Evolutionary conservation across 2,888 invertebrate genomes (phyloP).

Genomic region (Ophion obscuratus): DNA sequence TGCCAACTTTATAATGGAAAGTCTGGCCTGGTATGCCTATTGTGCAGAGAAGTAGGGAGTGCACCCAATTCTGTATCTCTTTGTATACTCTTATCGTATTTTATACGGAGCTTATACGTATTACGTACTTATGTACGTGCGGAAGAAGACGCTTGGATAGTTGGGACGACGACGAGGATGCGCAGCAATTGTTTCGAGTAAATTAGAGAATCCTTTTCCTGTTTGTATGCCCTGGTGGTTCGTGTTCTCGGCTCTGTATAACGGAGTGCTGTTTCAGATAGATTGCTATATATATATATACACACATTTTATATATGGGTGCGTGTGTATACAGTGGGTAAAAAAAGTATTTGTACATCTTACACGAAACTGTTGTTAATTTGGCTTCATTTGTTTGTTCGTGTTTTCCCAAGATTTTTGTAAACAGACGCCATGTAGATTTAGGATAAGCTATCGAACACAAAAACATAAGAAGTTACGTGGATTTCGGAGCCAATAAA

Average conservation of each 20-base stretch:
- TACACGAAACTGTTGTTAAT: too few relatives aligned
- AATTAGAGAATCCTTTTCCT: conserved; percentile 46
- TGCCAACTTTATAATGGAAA: conserved; percentile 62
- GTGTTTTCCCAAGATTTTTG: too few relatives aligned
- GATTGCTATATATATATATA: conserved; percentile 1
- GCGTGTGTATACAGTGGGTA: too few relatives aligned
- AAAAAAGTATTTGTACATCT: too few relatives aligned
- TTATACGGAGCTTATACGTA: background rate
- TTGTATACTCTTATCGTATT: background rate
- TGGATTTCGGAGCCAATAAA: too few relatives aligned
- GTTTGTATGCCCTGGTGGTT: background rate
- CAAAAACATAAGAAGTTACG: too few relatives aligned
- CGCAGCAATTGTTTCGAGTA: conserved; percentile 52
- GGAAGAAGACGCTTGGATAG: conserved; percentile 5
- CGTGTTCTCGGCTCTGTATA: conserved; percentile 10
- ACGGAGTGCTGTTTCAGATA: conserved; percentile 18
- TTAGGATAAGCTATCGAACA: too few relatives aligned
- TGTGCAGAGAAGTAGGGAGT: background rate
- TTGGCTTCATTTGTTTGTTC: too few relatives aligned
- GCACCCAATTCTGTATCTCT: conserved; percentile 20
- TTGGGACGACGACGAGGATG: conserved; percentile 23
- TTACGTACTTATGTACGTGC: background rate
- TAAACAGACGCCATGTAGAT: too few relatives aligned
- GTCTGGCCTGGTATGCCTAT: conserved; percentile 6
- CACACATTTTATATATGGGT: background rate